These are phyloP conservation scores for Baryphthengus martii DNA, from an alignment of 2,113 vertebrate species.

Conservation along the genomic window DNA sequence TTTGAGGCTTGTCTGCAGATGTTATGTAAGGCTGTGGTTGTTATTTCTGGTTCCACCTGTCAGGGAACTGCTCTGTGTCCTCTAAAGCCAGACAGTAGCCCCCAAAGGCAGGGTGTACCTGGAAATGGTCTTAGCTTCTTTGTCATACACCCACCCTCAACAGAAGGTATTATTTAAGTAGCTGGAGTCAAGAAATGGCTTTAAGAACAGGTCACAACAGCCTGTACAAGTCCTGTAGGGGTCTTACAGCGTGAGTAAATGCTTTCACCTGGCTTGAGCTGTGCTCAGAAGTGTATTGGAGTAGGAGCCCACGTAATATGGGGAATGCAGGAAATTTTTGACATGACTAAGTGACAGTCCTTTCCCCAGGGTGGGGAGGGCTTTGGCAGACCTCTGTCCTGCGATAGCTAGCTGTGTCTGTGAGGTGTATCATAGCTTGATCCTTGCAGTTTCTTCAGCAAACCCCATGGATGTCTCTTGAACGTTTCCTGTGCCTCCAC, in stretches of 20 bases:
- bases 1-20: neutral
- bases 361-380: neutral
- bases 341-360: fast-evolving
- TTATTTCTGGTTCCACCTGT: neutral
- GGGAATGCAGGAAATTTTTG: neutral
- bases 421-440: fast-evolving
- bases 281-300: fast-evolving
- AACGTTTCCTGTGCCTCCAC: neutral
- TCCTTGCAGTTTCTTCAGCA: neutral
- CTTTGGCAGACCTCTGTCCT: neutral
- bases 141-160: neutral
- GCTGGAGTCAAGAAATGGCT: neutral
- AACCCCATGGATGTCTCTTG: neutral
- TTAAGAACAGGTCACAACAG: neutral
- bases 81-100: neutral
- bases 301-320: neutral
- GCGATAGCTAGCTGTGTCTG: neutral
- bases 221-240: neutral
- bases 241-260: neutral
- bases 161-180: neutral
- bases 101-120: neutral
- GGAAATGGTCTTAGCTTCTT: neutral
- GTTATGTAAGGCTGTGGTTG: neutral
- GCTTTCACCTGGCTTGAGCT: neutral
- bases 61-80: neutral